These are phyloP conservation scores for Protobothrops mucrosquamatus DNA, from an alignment of 2,113 vertebrate genomes.

Conservation along the genomic window DNA sequence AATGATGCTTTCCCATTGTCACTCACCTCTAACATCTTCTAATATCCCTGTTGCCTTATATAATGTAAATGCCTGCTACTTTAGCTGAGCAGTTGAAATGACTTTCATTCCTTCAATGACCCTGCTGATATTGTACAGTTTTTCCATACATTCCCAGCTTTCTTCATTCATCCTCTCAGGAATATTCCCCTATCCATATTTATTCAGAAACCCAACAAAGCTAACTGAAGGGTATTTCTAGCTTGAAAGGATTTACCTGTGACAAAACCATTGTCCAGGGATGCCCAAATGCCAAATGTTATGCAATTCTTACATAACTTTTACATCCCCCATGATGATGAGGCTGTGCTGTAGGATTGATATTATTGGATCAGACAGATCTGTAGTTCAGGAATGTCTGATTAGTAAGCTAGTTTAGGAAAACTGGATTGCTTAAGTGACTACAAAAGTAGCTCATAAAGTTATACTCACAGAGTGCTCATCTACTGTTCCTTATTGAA, in stretches of 20 bases:
- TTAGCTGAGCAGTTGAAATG: not conserved
- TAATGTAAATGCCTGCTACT: not conserved
- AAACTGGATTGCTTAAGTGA: not conserved
- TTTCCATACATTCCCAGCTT: not conserved
- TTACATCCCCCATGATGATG: no score
- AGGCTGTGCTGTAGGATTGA: not conserved
- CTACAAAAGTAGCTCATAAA: not conserved
- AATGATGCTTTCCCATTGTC: not conserved
- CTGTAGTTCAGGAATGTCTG: not conserved
- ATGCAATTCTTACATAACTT: no score
- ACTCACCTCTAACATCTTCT: not conserved
- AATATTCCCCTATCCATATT: not conserved
- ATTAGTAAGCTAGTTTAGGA: not conserved
- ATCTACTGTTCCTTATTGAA: not conserved
- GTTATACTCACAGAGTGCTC: not conserved
- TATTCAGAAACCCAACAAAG: not conserved
- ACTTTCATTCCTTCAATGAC: not conserved
- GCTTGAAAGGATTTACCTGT: not conserved
- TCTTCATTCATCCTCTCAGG: not conserved
- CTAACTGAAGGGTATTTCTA: not conserved
- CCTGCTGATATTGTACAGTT: not conserved
- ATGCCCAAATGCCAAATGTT: no score
- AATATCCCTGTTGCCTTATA: not conserved
- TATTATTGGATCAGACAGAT: not conserved
- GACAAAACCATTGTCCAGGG: not conserved